These are phyloP conservation scores for Tetrax tetrax DNA, from an alignment of 2,113 vertebrate species.

Conservation along the genomic window DNA sequence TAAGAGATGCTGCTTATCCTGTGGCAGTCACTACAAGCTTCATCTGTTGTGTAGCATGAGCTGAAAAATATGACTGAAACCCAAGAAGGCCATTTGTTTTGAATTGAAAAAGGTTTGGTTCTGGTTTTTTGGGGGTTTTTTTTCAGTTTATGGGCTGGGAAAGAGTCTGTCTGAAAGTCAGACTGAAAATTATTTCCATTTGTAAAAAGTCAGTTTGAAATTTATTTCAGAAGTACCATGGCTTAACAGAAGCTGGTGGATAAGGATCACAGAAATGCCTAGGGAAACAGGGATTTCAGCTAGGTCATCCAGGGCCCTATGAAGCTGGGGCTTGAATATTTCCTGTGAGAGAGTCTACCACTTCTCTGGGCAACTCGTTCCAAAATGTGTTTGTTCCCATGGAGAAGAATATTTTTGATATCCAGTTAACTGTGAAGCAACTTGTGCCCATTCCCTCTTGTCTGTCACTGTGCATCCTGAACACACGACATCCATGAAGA, in stretches of 20 bases:
- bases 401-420: background rate
- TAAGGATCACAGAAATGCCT: background rate
- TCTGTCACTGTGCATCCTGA: background rate
- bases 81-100: background rate
- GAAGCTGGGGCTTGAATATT: background rate
- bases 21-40: background rate
- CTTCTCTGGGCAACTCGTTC: background rate
- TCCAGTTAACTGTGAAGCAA: background rate
- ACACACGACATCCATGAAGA: background rate
- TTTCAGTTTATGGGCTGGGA: background rate
- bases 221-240: background rate
- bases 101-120: background rate
- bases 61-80: background rate
- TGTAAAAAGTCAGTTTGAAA: background rate
- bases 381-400: background rate
- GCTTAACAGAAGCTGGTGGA: background rate
- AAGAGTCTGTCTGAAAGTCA: background rate
- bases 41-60: background rate
- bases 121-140: background rate
- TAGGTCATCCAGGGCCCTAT: background rate
- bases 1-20: background rate
- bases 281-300: background rate
- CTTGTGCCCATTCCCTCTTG: background rate
- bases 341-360: background rate
- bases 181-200: background rate